A percentile compares a stretch with the other conserved stretches of the same genome.
Conservation (phyloP, 2,113 vertebrate species). For the Campylomormyrus numenius region DNA sequence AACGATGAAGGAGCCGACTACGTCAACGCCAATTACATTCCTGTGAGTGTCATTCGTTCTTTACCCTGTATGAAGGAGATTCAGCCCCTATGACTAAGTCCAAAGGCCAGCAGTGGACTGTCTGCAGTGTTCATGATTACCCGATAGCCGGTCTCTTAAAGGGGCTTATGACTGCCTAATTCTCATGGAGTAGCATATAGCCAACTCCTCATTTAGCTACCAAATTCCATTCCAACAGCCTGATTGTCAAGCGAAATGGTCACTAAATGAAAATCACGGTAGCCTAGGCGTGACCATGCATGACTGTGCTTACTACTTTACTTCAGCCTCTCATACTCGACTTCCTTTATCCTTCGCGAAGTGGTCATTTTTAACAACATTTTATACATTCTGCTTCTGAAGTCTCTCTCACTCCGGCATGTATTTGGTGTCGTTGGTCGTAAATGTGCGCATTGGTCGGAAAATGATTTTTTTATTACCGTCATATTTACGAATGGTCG, state of each 20-base stretch:
- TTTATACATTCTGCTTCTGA: background rate
- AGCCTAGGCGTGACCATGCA: background rate
- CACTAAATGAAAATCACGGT: background rate
- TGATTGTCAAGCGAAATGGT: background rate
- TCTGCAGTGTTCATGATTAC: background rate
- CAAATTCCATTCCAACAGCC: background rate
- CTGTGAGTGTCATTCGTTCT: constrained; percentile 62
- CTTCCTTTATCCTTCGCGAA: background rate
- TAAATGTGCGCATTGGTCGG: background rate
- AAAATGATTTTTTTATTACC: background rate
- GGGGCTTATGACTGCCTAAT: background rate
- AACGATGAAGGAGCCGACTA: constrained; percentile 90
- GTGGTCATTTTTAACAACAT: background rate
- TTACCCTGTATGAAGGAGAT: background rate
- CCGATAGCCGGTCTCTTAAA: background rate
- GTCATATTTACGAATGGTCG: background rate
- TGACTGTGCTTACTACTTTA: background rate
- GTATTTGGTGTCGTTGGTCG: background rate
- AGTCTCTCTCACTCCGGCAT: background rate
- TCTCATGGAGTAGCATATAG: background rate
- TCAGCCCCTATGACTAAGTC: background rate
- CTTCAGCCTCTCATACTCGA: background rate
- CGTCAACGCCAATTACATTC: constrained; percentile 95
- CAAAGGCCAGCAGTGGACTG: background rate
- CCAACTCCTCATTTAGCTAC: background rate